Conservation (phyloP, 2,888 invertebrate species). For the Drosophila helvetica region DNA sequence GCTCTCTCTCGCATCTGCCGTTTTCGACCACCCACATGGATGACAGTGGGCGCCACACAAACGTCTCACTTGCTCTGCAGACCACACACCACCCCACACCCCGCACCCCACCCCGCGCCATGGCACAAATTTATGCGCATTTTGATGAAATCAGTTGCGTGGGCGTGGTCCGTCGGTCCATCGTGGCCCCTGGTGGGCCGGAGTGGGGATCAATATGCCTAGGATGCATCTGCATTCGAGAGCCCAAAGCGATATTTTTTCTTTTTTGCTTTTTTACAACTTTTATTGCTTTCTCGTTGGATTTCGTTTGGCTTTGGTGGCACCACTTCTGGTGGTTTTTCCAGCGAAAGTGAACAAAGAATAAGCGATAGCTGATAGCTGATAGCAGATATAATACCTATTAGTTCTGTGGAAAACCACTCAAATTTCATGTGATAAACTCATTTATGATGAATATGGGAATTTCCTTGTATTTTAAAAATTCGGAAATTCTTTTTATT, state of each 20-base stretch:
- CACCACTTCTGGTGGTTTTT: too few species aligned
- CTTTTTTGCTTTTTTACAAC: slow-evolving; percentile 11
- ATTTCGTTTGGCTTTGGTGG: too few species aligned
- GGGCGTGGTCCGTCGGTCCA: slow-evolving; percentile 52
- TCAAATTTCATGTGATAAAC: too few species aligned
- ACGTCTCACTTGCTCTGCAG: slow-evolving; percentile 67
- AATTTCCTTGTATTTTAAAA: too few species aligned
- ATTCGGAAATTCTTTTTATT: too few species aligned
- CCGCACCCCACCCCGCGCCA: slow-evolving; percentile 4
- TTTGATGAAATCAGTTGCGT: slow-evolving; percentile 71
- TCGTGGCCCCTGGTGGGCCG: background rate
- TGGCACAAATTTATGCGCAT: slow-evolving; percentile 70
- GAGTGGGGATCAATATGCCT: background rate
- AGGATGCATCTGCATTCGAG: slow-evolving; percentile 2
- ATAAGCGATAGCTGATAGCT: slow-evolving; percentile 10
- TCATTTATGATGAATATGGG: too few species aligned
- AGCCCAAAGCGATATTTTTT: slow-evolving; percentile 27
- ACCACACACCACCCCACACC: slow-evolving; percentile 7
- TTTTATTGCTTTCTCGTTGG: slow-evolving; percentile 38
- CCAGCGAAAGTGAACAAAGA: slow-evolving; percentile 30
- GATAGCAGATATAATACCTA: slow-evolving; percentile 1
- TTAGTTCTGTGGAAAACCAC: too few species aligned
- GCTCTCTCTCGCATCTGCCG: slow-evolving; percentile 20
- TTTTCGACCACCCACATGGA: slow-evolving; percentile 71
- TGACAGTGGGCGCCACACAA: slow-evolving; percentile 63